These are phyloP conservation scores for Pseudochirops cupreus DNA, from an alignment of 2,797 vertebrate species.

Conservation along the genomic window DNA sequence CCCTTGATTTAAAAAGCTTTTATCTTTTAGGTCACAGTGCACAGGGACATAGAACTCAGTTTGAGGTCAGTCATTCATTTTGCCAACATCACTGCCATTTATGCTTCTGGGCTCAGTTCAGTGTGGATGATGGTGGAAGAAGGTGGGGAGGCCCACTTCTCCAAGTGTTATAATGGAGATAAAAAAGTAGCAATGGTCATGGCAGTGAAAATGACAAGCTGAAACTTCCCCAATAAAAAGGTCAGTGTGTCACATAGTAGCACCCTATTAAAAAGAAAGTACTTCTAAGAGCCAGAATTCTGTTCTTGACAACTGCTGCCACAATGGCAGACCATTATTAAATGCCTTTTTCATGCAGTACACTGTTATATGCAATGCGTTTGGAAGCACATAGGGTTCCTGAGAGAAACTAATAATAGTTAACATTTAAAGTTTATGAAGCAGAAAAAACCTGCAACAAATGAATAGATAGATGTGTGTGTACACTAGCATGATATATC, in stretches of 20 bases:
- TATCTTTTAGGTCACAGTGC: neutral
- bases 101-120: neutral
- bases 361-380: neutral
- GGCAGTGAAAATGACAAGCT: neutral
- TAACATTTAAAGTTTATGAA: neutral
- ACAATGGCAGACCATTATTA: neutral
- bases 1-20: neutral
- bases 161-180: neutral
- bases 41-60: neutral
- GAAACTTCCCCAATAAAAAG: neutral
- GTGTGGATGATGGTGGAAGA: neutral
- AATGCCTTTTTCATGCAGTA: neutral
- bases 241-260: neutral
- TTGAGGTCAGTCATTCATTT: neutral
- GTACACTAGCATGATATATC: neutral
- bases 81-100: neutral
- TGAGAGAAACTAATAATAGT: neutral
- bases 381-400: neutral
- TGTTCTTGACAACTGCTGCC: neutral
- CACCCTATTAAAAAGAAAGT: neutral
- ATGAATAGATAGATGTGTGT: neutral
- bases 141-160: neutral
- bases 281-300: neutral
- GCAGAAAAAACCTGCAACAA: neutral
- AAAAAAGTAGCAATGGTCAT: neutral